Base-by-base conservation (phyloP, 1,140 invertebrate genomes). In the Holcopasites calliopsidis region DNA sequence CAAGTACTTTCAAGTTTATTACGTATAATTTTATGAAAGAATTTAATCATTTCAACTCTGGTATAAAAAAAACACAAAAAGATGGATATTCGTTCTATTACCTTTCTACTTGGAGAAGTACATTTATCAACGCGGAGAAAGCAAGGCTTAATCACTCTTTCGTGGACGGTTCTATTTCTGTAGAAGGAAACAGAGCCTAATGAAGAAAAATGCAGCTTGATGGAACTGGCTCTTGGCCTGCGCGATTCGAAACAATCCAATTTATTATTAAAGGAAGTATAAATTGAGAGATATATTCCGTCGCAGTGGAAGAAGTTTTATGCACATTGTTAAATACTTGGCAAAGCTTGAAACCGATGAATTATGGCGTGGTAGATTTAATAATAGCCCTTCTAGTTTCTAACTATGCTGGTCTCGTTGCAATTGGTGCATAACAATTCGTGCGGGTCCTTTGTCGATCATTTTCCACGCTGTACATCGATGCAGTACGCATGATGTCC, bases 151-250 rank as follows among this genome's bases (percentile, higher is more conserved):
- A 38, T 58, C 57, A 58, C 31, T 38, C 57, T 23, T 58, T 33
- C 33, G 31, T 23, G 11, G 57, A 58, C 57, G 38, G 57, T 58
- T 38, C 57, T 38, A 58, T 58, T 58, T 38, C 33, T 23, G 33
- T 13, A 13, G 57, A 8, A 58, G 33, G 33, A 23, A 38, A 33
- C 16, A 23, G 5, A 16, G 13, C 13, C 57, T 58, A 58, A 58
- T 58, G 57, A 58, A 58, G 57, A 38, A 38, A 58, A 58, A 38
- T 58, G 38, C 33, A 58, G 10, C 57, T 38, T 38, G 57, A 58
- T 16, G 33, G 16, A 13, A 58, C 57, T 4, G 6, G 11, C 11
- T 38, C 33, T 58, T 23, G 31, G 33, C 33, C 38, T 58, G 28
- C 21, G 23, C 2, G 21, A 3, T 58, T 38, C 57, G n/a, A 38